A percentile compares a stretch with the other conserved stretches of the same genome.
Conservation (phyloP, 2,113 vertebrate genomes). For the Nematolebias whitei region DNA sequence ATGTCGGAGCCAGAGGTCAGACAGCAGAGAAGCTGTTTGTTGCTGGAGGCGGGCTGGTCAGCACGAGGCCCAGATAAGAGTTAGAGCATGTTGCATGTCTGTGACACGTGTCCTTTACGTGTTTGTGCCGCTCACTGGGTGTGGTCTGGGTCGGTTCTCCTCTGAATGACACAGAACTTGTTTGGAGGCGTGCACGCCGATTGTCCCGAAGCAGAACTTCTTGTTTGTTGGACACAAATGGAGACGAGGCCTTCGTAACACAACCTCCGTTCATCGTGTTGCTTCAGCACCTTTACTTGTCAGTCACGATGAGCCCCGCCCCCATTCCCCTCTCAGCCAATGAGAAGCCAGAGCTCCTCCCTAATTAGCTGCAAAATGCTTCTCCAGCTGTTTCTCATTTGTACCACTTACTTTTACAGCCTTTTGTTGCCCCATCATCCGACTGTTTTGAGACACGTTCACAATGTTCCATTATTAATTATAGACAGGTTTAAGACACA, state of each 20-base stretch:
- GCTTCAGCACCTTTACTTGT: conserved; percentile 36
- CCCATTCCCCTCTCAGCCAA: conserved; percentile 25
- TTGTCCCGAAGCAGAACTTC: not conserved
- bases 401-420: too few relatives aligned
- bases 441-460: too few relatives aligned
- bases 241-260: conserved; percentile 15
- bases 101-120: not conserved
- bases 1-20: not conserved
- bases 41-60: conserved; percentile 31
- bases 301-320: not conserved
- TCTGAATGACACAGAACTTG: not conserved
- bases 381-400: too few relatives aligned
- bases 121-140: not conserved
- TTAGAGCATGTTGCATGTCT: conserved; percentile 62
- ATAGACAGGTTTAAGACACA: too few relatives aligned
- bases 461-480: too few relatives aligned
- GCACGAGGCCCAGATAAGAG: conserved; percentile 64
- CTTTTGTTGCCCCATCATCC: too few relatives aligned
- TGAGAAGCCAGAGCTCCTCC: conserved; percentile 48
- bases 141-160: not conserved
- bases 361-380: conserved; percentile 16
- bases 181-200: too few relatives aligned
- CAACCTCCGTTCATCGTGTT: conserved; percentile 22
- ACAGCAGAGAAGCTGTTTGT: conserved; percentile 22
- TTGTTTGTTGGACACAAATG: conserved; percentile 24